Base-by-base conservation (phyloP, 2,888 invertebrate species). In the Aquatica leii region DNA sequence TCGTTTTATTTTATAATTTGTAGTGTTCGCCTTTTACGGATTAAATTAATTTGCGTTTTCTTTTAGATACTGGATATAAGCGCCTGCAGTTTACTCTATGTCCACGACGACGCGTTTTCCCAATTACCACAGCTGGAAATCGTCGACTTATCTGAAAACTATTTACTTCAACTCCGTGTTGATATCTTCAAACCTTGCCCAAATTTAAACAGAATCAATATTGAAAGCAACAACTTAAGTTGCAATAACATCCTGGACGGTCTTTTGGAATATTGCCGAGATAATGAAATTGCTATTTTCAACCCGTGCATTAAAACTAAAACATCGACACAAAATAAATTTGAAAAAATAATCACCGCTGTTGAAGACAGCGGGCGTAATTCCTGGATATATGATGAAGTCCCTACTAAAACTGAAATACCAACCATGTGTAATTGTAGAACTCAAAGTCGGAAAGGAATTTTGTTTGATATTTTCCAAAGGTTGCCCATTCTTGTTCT, bases 91-190 rank as follows among this genome's bases (percentile, higher is more conserved):
- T 84, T 90, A 51, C 85, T 84, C 70, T 81, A 84, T 11, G 70
- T 89, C 49, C 84, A 85, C 3, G 78, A 81, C 0, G 79, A 84
- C 48, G 71, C 86, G 6, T 87, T 90, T 63, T 81, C 77, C 6
- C 81, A 84, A 52, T 59, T 89, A 49, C 86, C 87, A 0, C 85
- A 85, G 66, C 75, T 90, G 17, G 81, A 81, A 52, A 82, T 84
- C 53, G 72, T 90, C 55, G 87, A 89, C 75, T 73, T 90, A 55
- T 86, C 87, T 14, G 84, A 86, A 68, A 90, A 90, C 73, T 86
- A 86, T 66, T 78, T 90, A 66, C 81, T 86, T 11, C 83, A 85
- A 2, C 65, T 89, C 0, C 83, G 80, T 54, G 72, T 82, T 0
- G 82, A 83, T 18, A 81, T 85, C 0, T 78, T 89, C 2, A 76